A percentile compares a stretch with the other conserved stretches of the same genome.
Conservation (phyloP, 2,888 invertebrate genomes). For the Catocala nupta region DNA sequence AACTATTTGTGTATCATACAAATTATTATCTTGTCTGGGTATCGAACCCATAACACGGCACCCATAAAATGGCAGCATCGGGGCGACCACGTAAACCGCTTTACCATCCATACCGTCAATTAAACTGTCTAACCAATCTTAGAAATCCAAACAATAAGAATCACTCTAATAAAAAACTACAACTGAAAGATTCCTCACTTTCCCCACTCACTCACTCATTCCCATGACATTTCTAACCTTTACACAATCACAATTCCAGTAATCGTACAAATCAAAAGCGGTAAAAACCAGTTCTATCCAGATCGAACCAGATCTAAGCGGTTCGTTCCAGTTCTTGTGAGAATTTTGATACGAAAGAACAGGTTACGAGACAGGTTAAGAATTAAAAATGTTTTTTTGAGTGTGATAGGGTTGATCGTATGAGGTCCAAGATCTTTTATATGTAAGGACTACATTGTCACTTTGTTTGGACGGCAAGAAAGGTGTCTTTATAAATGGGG, state of each 20-base stretch:
- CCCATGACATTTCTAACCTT: constrained; percentile 53
- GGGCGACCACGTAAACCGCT: too few species aligned
- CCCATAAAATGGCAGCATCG: too few species aligned
- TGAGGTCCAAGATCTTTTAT: background rate
- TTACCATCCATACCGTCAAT: too few species aligned
- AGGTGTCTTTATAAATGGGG: background rate
- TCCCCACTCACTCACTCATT: constrained; percentile 29
- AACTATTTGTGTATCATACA: too few species aligned
- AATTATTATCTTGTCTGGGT: too few species aligned
- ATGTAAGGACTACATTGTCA: background rate
- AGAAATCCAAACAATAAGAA: too few species aligned
- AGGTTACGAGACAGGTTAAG: constrained; percentile 40
- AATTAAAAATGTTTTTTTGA: constrained; percentile 2
- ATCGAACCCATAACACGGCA: too few species aligned
- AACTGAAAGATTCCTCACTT: constrained; percentile 9
- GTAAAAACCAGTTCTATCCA: constrained; percentile 54
- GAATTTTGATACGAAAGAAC: constrained; percentile 45
- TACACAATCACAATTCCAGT: constrained; percentile 45
- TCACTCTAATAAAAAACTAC: background rate
- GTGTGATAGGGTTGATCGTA: constrained; percentile 5
- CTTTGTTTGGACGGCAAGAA: constrained; percentile 6
- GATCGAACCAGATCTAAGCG: constrained; percentile 51
- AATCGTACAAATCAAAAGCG: constrained; percentile 44
- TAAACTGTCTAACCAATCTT: too few species aligned
- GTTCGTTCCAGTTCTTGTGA: constrained; percentile 44